Evolutionary conservation across 2,113 vertebrate genomes (phyloP).

Genomic region (Fregetta grallaria): DNA sequence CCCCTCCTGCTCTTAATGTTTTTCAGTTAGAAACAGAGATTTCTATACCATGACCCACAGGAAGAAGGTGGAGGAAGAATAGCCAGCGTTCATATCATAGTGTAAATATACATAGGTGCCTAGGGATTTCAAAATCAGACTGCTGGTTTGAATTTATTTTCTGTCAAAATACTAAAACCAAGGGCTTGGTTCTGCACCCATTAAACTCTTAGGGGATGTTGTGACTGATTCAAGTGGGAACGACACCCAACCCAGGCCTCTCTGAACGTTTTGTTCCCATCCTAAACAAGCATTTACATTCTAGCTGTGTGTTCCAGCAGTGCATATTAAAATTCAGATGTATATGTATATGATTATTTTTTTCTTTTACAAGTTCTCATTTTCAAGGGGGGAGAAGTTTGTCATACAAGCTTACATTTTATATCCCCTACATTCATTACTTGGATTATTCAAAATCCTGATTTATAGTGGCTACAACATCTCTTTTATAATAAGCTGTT

Average conservation of each 20-base stretch:
- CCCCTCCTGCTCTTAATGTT: not conserved
- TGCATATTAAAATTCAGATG: not conserved
- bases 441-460: slow-evolving; percentile 39
- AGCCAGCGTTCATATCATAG: not conserved
- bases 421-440: not conserved
- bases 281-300: not conserved
- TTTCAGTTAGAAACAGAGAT: not conserved
- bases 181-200: not conserved
- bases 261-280: not conserved
- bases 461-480: slow-evolving; percentile 20
- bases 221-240: not conserved
- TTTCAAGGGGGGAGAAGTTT: not conserved
- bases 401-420: not conserved
- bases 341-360: not conserved
- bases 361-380: not conserved
- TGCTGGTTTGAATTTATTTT: not conserved
- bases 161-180: not conserved
- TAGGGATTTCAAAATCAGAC: not conserved
- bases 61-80: not conserved
- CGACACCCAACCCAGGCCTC: not conserved
- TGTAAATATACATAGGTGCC: not conserved
- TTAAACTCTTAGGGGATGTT: not conserved
- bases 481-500: slow-evolving; percentile 41
- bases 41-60: not conserved
- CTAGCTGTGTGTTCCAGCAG: not conserved